Evolutionary conservation across 2,797 vertebrate species (phyloP).

Genomic region (Tinamus major): DNA sequence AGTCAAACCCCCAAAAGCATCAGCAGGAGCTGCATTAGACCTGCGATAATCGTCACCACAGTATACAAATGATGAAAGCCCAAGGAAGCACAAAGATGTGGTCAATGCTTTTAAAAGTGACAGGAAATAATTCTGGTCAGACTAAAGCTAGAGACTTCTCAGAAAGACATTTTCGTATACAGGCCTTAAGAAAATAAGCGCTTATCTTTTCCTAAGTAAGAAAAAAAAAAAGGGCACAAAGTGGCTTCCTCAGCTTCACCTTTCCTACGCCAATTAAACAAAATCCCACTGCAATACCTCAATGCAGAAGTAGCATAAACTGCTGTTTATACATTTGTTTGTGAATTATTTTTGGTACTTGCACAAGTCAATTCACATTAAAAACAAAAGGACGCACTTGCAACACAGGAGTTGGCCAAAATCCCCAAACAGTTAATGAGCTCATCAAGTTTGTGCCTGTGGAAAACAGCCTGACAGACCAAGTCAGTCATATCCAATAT

Average conservation of each 20-base stretch:
- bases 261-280: not conserved
- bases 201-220: not conserved
- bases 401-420: not conserved
- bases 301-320: slow-evolving; percentile 4
- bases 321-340: not conserved
- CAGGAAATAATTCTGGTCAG: not conserved
- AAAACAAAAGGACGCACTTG: not conserved
- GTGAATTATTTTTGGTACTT: not conserved
- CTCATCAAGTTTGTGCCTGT: not conserved
- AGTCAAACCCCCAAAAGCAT: not conserved
- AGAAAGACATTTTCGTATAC: not conserved
- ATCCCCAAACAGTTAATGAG: not conserved
- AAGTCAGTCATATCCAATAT: not conserved
- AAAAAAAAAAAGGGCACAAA: not conserved
- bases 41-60: not conserved
- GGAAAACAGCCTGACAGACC: not conserved
- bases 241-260: not conserved
- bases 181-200: not conserved
- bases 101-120: not conserved
- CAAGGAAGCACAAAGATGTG: not conserved
- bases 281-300: not conserved
- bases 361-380: not conserved
- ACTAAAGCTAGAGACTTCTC: not conserved
- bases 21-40: not conserved
- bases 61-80: not conserved